A percentile compares a stretch with the other conserved stretches of the same genome.
These are phyloP conservation scores for Hybos culiciformis DNA, from an alignment of 2,888 invertebrate species.

Conservation along the genomic window DNA sequence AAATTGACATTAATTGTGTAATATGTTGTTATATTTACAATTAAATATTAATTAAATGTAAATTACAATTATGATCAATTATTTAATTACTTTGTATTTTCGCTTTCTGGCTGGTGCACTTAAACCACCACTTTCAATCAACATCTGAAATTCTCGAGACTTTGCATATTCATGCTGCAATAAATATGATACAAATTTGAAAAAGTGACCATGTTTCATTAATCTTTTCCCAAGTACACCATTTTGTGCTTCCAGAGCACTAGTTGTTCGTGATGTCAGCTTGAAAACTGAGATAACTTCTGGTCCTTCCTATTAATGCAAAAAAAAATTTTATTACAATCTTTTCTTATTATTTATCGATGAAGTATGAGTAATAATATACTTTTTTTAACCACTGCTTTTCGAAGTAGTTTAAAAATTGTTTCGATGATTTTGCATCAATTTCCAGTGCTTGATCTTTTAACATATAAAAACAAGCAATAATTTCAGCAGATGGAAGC, in stretches of 20 bases:
- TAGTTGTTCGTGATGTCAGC: not conserved
- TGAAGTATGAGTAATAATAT: not conserved
- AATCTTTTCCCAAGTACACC: not conserved
- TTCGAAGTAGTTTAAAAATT: too few relatives aligned
- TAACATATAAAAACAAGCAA: too few relatives aligned
- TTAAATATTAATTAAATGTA: too few relatives aligned
- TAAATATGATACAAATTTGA: not conserved
- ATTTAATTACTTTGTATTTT: too few relatives aligned
- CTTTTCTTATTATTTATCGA: not conserved
- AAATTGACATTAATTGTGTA: too few relatives aligned
- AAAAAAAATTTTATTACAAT: not conserved
- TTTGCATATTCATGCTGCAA: not conserved
- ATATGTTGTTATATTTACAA: too few relatives aligned
- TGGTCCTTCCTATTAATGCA: not conserved
- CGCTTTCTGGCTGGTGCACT: not conserved
- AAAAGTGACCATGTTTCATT: not conserved
- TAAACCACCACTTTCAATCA: not conserved
- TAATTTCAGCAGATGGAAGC: too few relatives aligned
- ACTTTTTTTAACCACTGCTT: too few relatives aligned
- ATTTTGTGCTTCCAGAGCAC: too few relatives aligned
- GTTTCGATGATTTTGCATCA: too few relatives aligned
- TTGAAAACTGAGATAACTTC: not conserved
- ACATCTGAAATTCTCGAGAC: not conserved
- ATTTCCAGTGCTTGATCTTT: too few relatives aligned
- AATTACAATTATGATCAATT: too few relatives aligned